Percentiles rank a stretch among this genome's conserved stretches.
Evolutionary conservation across 2,113 vertebrate species (phyloP).

Genomic region (Eptesicus fuscus): DNA sequence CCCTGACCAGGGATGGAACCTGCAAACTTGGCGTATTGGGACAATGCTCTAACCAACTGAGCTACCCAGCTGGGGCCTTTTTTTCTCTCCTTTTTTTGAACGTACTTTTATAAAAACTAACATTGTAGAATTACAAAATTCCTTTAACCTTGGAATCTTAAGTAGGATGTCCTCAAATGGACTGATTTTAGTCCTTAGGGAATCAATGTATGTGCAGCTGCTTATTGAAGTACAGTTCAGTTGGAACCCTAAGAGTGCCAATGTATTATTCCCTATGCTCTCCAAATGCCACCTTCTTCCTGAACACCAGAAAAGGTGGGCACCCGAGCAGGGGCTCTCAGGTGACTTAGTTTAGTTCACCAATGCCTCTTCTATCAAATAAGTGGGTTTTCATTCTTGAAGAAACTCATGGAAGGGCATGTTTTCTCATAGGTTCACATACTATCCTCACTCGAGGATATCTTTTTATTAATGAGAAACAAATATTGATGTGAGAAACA

Average conservation of each 20-base stretch:
- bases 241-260: slow-evolving; percentile 72
- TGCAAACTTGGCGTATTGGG: not conserved
- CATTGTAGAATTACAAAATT: slow-evolving; percentile 61
- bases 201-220: slow-evolving; percentile 75
- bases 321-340: slow-evolving; percentile 65
- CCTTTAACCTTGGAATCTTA: slow-evolving; percentile 38
- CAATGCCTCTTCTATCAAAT: not conserved
- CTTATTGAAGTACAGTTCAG: slow-evolving; percentile 80
- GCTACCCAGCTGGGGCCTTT: not conserved
- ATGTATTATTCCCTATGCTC: slow-evolving; percentile 49
- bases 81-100: slow-evolving; percentile 78
- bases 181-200: slow-evolving; percentile 65
- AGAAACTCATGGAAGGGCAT: not conserved
- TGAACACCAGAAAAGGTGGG: slow-evolving; percentile 64
- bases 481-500: not conserved
- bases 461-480: not conserved
- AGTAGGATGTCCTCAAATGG: not conserved
- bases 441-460: not conserved
- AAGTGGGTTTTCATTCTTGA: slow-evolving; percentile 68
- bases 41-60: not conserved
- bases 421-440: slow-evolving; percentile 30
- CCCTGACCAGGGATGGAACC: not conserved
- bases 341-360: slow-evolving; percentile 61
- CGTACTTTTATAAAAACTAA: slow-evolving; percentile 76
- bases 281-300: slow-evolving; percentile 64